Evolutionary conservation across 2,113 vertebrate species (phyloP).

Genomic region (Aplodontia rufa): DNA sequence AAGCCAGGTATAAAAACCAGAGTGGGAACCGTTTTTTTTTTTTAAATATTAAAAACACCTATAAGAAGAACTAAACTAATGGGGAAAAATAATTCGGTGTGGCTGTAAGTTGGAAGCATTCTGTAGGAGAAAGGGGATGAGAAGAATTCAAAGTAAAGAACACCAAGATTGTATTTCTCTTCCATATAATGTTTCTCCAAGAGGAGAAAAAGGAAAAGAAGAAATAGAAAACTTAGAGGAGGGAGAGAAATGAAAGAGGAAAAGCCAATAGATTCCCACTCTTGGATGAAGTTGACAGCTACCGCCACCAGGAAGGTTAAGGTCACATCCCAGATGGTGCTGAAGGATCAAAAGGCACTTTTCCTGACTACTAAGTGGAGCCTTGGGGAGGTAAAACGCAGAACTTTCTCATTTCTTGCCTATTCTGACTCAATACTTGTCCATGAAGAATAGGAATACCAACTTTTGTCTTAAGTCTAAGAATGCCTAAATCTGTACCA

Average conservation of each 20-base stretch:
- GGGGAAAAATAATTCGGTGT: neutral
- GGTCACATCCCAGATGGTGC: neutral
- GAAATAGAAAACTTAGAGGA: neutral
- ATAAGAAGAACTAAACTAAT: neutral
- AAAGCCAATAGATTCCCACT: neutral
- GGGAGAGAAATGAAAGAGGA: neutral
- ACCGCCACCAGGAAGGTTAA: neutral
- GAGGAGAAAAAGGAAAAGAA: neutral
- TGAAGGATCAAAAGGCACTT: neutral
- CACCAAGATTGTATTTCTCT: neutral
- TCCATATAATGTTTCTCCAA: neutral
- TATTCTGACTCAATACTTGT: neutral
- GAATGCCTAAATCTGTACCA: neutral
- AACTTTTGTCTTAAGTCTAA: neutral
- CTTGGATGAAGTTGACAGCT: neutral
- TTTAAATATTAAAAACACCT: neutral
- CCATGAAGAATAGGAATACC: neutral
- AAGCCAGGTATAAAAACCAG: neutral
- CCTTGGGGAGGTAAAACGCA: neutral
- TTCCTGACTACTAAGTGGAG: neutral
- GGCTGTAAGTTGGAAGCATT: neutral
- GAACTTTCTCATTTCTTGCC: neutral
- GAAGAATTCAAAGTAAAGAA: neutral
- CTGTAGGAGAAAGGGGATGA: neutral
- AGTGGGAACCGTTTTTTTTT: neutral